These are phyloP conservation scores for Umimayanthus kanabou DNA, from an alignment of 92 coral and sea anemone genomes.

Conservation along the genomic window DNA sequence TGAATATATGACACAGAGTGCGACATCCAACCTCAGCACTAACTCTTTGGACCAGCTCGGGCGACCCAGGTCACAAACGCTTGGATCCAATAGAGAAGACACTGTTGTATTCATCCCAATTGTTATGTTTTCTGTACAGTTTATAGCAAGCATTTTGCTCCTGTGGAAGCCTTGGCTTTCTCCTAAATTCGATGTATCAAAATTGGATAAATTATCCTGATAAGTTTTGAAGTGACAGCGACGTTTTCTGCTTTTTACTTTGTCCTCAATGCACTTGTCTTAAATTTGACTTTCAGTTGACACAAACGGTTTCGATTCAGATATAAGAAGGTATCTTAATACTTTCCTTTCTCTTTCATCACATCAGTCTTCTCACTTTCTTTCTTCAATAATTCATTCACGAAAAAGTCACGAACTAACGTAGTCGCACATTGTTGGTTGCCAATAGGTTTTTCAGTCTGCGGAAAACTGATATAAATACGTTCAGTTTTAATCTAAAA, in stretches of 20 bases:
- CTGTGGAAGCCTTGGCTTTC: neutral
- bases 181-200: neutral
- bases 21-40: constrained; percentile 11
- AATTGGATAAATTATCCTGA: neutral
- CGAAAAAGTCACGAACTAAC: neutral
- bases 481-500: neutral
- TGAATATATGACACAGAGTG: constrained; percentile 23
- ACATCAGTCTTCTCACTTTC: neutral
- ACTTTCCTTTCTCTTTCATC: neutral
- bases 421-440: neutral
- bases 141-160: neutral
- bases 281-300: neutral
- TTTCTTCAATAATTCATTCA: neutral
- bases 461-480: neutral
- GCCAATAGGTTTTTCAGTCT: neutral
- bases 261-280: neutral
- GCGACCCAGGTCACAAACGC: neutral
- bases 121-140: constrained; percentile 9
- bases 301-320: neutral
- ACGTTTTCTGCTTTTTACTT: neutral
- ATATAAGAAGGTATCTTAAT: neutral
- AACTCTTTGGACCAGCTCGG: constrained; percentile 13
- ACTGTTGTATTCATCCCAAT: neutral
- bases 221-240: no score
- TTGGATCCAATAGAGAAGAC: neutral